Conservation (phyloP, 2,797 vertebrate genomes). For the Sorex maritimensis region DNA sequence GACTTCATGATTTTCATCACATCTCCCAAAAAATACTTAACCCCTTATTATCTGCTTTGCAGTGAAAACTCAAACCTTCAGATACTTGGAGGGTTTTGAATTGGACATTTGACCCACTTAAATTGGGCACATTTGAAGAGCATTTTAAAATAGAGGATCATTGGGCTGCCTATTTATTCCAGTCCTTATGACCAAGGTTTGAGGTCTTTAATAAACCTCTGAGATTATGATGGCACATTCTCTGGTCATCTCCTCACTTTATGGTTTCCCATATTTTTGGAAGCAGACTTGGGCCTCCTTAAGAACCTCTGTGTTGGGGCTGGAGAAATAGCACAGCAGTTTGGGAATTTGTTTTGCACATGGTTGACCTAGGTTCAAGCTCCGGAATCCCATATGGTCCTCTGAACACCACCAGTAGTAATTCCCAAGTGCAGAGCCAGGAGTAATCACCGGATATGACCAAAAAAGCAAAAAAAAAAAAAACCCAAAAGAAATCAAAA, state of each 20-base stretch:
- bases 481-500: too few relatives aligned
- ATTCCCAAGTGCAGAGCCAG: too few relatives aligned
- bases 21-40: neutral
- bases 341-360: too few relatives aligned
- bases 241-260: neutral
- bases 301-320: neutral
- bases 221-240: neutral
- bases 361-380: too few relatives aligned
- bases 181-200: neutral
- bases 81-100: constrained; percentile 22
- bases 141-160: constrained; percentile 28
- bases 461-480: too few relatives aligned
- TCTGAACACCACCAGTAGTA: too few relatives aligned
- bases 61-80: neutral
- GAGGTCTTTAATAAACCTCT: accelerated
- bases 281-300: neutral
- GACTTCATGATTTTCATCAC: neutral
- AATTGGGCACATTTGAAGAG: neutral
- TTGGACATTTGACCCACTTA: constrained; percentile 10
- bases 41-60: neutral
- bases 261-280: neutral
- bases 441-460: neutral
- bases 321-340: too few relatives aligned
- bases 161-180: neutral
- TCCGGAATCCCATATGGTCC: too few relatives aligned